Evolutionary conservation across 2,888 invertebrate species (phyloP).

Genomic region (Apocheima hispidaria): DNA sequence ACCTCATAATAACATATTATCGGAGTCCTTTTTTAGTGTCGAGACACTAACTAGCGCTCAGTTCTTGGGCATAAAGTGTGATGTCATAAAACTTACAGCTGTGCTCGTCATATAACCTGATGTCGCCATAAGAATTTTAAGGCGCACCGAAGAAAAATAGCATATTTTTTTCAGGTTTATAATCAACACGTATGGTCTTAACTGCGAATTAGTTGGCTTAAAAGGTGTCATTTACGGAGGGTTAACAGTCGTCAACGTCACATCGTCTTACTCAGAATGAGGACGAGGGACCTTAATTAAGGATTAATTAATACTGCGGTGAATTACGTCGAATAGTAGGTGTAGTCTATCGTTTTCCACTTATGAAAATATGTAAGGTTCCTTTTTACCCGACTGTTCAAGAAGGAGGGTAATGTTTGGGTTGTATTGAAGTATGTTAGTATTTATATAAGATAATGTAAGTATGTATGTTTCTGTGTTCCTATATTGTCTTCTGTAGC

Average conservation of each 20-base stretch:
- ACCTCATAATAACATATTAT: background rate
- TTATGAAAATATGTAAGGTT: background rate
- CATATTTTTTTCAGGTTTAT: conserved; percentile 27
- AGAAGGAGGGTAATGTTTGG: too few species aligned
- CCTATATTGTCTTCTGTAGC: too few species aligned
- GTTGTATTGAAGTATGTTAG: too few species aligned
- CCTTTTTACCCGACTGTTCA: background rate
- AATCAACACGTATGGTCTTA: conserved; percentile 25
- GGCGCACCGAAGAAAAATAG: conserved; percentile 31
- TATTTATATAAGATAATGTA: too few species aligned
- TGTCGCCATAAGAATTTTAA: conserved; percentile 26
- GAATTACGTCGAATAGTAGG: background rate
- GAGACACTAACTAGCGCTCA: background rate
- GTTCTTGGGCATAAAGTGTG: conserved; percentile 22
- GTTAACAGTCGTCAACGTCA: conserved; percentile 18
- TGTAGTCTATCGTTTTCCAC: background rate
- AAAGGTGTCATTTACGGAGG: conserved; percentile 17
- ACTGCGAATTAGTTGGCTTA: conserved; percentile 11
- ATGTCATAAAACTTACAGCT: conserved; percentile 34
- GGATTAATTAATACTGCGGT: conserved; percentile 6
- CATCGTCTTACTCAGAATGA: conserved; percentile 18
- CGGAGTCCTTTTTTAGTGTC: background rate
- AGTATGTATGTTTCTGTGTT: too few species aligned
- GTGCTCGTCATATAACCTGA: conserved; percentile 32
- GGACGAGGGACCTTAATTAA: conserved; percentile 19